Conservation (phyloP, 2,888 invertebrate species). For the Oscheius onirici region DNA sequence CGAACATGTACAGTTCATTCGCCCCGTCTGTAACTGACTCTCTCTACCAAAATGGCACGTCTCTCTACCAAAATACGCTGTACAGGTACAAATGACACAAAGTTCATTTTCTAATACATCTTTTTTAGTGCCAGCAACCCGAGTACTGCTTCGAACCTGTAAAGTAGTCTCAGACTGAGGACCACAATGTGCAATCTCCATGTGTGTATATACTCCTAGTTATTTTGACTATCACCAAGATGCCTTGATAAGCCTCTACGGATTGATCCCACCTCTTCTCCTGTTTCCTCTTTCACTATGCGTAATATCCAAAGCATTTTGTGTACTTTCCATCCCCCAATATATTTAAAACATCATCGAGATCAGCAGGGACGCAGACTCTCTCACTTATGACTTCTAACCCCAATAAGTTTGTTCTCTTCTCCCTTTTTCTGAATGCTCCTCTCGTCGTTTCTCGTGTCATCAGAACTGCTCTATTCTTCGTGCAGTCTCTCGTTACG, state of each 20-base stretch:
- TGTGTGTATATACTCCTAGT: constrained; percentile 18
- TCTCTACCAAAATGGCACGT: constrained; percentile 5
- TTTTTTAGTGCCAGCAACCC: constrained; percentile 61
- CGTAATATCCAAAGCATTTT: constrained; percentile 28
- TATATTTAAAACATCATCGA: constrained; percentile 25
- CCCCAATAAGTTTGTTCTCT: neutral
- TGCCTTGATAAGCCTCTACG: constrained; percentile 27
- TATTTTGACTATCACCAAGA: constrained; percentile 19
- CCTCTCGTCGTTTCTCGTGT: constrained; percentile 28
- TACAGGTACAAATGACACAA: constrained; percentile 37
- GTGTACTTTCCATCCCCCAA: neutral
- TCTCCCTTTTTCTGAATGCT: constrained; percentile 5
- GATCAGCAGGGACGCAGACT: constrained; percentile 28
- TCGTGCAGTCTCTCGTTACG: constrained; percentile 14
- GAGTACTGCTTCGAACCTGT: constrained; percentile 62
- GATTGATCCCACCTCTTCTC: constrained; percentile 26
- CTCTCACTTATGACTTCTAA: constrained; percentile 24
- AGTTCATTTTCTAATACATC: neutral
- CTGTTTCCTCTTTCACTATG: constrained; percentile 9
- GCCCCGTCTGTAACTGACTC: constrained; percentile 14
- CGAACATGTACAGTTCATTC: neutral
- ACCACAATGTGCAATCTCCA: constrained; percentile 21
- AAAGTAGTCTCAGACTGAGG: constrained; percentile 19
- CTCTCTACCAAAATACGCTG: constrained; percentile 36
- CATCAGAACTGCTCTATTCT: constrained; percentile 17